These are phyloP conservation scores for Bellardia bayeri DNA, from an alignment of 2,888 invertebrate genomes.

Conservation along the genomic window DNA sequence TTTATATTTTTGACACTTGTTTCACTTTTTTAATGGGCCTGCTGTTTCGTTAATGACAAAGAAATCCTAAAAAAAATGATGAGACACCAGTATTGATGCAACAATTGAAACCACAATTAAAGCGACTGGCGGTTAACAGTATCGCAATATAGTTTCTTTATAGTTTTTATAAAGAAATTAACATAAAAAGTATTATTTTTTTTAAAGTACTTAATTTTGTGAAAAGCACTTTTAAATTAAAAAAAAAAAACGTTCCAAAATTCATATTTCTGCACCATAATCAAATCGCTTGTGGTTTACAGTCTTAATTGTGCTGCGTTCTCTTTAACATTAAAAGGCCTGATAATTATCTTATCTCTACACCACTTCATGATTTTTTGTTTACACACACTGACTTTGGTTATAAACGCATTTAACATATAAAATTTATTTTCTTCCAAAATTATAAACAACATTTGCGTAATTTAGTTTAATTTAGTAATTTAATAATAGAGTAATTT, in stretches of 20 bases:
- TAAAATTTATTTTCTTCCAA: not conserved
- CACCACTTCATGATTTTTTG: not conserved
- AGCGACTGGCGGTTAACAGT: not conserved
- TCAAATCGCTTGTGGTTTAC: not conserved
- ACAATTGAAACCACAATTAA: slow-evolving; percentile 21
- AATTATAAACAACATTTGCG: not conserved
- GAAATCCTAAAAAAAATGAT: slow-evolving; percentile 12
- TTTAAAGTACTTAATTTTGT: too few species aligned
- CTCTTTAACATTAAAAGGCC: not conserved
- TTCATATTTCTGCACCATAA: too few species aligned
- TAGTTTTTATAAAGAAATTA: too few species aligned
- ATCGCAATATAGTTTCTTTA: too few species aligned
- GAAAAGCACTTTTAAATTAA: too few species aligned
- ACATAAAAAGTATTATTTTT: too few species aligned
- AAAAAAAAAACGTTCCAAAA: too few species aligned
- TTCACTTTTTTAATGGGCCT: slow-evolving; percentile 5
- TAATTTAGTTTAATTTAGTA: too few species aligned
- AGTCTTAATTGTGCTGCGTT: not conserved
- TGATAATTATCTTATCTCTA: slow-evolving; percentile 29
- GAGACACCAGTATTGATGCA: not conserved
- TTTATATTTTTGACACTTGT: slow-evolving; percentile 46
- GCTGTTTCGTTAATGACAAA: slow-evolving; percentile 4
- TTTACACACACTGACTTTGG: not conserved
- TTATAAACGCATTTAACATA: slow-evolving; percentile 5
- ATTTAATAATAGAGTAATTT: not conserved